These are phyloP conservation scores for Catocala sponsa DNA, from an alignment of 2,888 invertebrate species.

Conservation along the genomic window DNA sequence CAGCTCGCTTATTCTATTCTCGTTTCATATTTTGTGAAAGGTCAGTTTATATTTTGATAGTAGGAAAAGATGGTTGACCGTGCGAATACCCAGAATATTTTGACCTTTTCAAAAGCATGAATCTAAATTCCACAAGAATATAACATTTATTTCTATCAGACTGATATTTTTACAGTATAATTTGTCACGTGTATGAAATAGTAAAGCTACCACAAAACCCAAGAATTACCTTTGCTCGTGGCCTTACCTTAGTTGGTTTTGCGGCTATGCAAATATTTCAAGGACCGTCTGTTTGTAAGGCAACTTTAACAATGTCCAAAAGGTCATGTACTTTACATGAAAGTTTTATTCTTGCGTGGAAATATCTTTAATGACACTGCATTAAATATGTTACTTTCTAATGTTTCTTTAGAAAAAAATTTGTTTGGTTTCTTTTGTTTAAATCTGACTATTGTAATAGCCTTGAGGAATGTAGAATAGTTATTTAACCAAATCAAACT, in stretches of 20 bases:
- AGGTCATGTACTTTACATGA: conserved; percentile 17
- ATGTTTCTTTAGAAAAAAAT: neutral
- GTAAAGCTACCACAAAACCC: conserved; percentile 24
- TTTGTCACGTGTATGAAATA: conserved; percentile 21
- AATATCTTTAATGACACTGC: neutral
- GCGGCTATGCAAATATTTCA: conserved; percentile 49
- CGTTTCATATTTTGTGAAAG: conserved; percentile 30
- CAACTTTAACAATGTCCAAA: conserved; percentile 22
- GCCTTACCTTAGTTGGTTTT: conserved; percentile 48
- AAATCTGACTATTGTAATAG: too few species aligned
- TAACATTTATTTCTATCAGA: conserved; percentile 1
- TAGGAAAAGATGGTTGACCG: conserved; percentile 25
- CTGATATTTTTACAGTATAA: conserved; percentile 5
- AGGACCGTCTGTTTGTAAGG: conserved; percentile 31
- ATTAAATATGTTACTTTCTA: neutral
- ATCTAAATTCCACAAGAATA: neutral
- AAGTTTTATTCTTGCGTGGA: conserved; percentile 10
- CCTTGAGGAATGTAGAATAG: too few species aligned
- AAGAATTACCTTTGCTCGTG: conserved; percentile 35
- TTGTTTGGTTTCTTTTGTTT: too few species aligned
- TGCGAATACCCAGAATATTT: conserved; percentile 16
- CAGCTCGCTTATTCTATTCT: conserved; percentile 29
- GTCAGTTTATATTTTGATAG: conserved; percentile 13
- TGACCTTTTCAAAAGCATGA: conserved; percentile 26
- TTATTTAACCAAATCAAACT: neutral